These are phyloP conservation scores for Synchiropus splendidus DNA, from an alignment of 2,113 vertebrate species.

Conservation along the genomic window DNA sequence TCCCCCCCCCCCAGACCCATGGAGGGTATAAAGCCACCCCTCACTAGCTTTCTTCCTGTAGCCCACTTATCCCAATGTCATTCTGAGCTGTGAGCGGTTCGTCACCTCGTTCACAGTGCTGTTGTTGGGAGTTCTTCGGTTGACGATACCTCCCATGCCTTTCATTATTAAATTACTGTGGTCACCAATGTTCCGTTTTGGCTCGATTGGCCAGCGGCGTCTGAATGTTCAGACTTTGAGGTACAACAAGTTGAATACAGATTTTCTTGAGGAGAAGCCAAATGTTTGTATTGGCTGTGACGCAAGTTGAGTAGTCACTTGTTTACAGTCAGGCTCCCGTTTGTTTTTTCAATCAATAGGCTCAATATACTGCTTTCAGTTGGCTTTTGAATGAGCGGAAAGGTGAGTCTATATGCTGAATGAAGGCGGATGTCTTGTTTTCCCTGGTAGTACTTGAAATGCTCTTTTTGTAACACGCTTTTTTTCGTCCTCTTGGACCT, in stretches of 20 bases:
- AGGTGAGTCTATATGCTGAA: slow-evolving; percentile 21
- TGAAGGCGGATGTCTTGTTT: slow-evolving; percentile 31
- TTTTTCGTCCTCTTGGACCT: no score
- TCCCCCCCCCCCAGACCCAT: slow-evolving; percentile 38
- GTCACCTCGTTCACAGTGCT: slow-evolving; percentile 9
- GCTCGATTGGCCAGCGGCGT: background rate
- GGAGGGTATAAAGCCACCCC: slow-evolving; percentile 62
- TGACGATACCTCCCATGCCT: background rate
- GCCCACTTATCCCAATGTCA: slow-evolving; percentile 40
- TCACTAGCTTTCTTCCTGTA: slow-evolving; percentile 31
- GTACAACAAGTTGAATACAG: slow-evolving; percentile 7
- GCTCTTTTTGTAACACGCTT: background rate
- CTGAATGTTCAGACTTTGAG: slow-evolving; percentile 9
- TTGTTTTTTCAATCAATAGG: slow-evolving; percentile 19
- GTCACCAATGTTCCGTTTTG: background rate
- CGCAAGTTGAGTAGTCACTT: slow-evolving; percentile 22
- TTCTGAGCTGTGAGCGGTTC: slow-evolving; percentile 40
- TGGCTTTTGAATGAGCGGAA: slow-evolving; percentile 12
- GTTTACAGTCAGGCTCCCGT: slow-evolving; percentile 17
- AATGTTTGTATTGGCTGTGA: slow-evolving; percentile 11
- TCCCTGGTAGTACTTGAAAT: slow-evolving; percentile 40
- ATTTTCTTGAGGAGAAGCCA: slow-evolving; percentile 8
- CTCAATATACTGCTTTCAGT: slow-evolving; percentile 21
- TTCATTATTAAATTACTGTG: background rate
- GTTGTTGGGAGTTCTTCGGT: slow-evolving; percentile 12